Percentiles rank a stretch among this genome's conserved stretches.
Conservation (phyloP, 30 jellyfish, hydroid and myxozoan species). For the Aurelia coerulea region DNA sequence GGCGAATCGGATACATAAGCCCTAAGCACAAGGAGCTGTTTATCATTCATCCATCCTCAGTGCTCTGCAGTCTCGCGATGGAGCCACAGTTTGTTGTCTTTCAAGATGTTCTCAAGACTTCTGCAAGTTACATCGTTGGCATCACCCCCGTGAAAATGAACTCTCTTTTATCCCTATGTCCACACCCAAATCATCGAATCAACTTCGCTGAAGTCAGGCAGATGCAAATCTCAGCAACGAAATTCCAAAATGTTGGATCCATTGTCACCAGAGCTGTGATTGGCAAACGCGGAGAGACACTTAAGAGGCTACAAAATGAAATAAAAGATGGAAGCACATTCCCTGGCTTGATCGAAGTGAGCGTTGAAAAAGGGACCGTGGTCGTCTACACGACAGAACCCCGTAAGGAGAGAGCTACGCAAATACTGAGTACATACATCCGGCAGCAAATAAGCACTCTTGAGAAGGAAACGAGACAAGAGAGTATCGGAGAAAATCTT, state of each 20-base stretch:
- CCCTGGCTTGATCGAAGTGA: slow-evolving; percentile 23
- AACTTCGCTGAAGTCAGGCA: not conserved
- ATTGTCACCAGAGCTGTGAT: slow-evolving; percentile 15
- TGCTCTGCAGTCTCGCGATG: slow-evolving; percentile 35
- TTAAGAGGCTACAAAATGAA: slow-evolving; percentile 19
- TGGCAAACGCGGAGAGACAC: slow-evolving; percentile 27
- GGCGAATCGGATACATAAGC: slow-evolving; percentile 49
- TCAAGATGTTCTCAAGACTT: slow-evolving; percentile 56
- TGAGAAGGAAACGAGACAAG: slow-evolving; percentile 9
- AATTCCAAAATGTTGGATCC: slow-evolving; percentile 18
- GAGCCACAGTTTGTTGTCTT: slow-evolving; percentile 59
- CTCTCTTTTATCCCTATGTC: slow-evolving; percentile 19
- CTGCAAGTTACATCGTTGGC: slow-evolving; percentile 32
- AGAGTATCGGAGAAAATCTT: not conserved
- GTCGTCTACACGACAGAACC: not conserved
- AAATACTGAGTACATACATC: not conserved
- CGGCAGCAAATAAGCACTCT: not conserved
- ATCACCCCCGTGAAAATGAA: slow-evolving; percentile 20
- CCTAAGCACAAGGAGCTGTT: slow-evolving; percentile 27
- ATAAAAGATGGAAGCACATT: not conserved
- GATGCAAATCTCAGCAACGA: not conserved
- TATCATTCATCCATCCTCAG: slow-evolving; percentile 70
- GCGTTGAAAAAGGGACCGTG: not conserved
- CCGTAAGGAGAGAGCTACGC: not conserved
- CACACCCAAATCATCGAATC: not conserved